Evolutionary conservation across 2,113 vertebrate species (phyloP), one percentile per base, ranked within the genome.

Genomic region (Eupsittula cactorum): DNA sequence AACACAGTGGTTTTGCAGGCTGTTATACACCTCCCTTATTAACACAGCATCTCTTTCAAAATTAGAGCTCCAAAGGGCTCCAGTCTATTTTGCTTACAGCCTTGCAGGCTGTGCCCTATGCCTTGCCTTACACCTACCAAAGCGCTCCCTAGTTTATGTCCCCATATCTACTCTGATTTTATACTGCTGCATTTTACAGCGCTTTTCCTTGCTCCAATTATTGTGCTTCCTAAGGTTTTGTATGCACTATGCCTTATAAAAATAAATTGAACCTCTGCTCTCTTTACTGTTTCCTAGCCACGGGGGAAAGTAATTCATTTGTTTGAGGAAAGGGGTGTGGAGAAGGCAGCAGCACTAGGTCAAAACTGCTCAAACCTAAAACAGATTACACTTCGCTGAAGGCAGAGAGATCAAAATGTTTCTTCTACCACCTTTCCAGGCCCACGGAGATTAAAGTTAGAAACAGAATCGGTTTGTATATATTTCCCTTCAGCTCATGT

Each of bases 401-500:
- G 69, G 78, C 73, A 95, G 80, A 93, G 39, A 95, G 70, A 94
- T 95, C 62, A 92, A 95, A 95, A 94, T 93, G 4, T 95, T 92
- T 97, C 82, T 91, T 90, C 88, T 53, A 95, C 82, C 35, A 81
- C 47, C 93, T 91, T 93, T 93, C 52, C 62, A 79, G 90, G 88
- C 53, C 86, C 95, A 88, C 49, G 53, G 91, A 96, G 68, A 96
- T 80, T 92, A 96, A 92, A 94, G 49, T 96, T 57, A 67, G 63
- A 93, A 97, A 86, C 64, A 69, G 96, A 83, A 97, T 78, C 88
- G 19, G 77, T 82, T 93, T 94, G 91, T 95, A 65, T 91, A 69
- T 94, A 92, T 93, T 96, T 96, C 63, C 81, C 90, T 97, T 97
- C 86, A 92, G 90, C 69, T 82, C 85, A 69, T 76, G 82, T 86